phyloP scores from a whole-genome alignment of 2,888 invertebrate genomes.

The Halocaridina rubra region DNA sequence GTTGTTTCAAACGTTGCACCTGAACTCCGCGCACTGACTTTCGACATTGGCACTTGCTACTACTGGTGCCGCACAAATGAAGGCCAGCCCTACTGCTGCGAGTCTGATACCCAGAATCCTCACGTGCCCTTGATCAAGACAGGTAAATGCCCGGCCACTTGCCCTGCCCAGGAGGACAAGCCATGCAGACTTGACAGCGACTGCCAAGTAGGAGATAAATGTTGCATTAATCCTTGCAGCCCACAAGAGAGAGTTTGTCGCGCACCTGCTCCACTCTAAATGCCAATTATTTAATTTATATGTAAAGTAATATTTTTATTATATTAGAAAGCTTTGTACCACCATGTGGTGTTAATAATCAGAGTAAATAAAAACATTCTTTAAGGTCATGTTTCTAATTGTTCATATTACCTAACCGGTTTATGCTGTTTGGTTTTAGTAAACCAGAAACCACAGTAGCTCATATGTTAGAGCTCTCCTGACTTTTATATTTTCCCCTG shows the following conservation, averaged over 20 bases:
- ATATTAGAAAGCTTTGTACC: too few species aligned
- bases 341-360: too few species aligned
- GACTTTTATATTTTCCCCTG: too few species aligned
- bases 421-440: too few species aligned
- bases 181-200: neutral
- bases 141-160: neutral
- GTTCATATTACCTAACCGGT: too few species aligned
- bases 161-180: neutral
- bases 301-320: too few species aligned
- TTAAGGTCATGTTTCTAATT: too few species aligned
- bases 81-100: neutral
- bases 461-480: too few species aligned
- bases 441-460: too few species aligned
- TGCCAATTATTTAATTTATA: too few species aligned
- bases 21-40: neutral
- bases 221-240: neutral
- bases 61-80: neutral
- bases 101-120: neutral
- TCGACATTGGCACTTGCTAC: neutral
- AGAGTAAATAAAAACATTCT: too few species aligned
- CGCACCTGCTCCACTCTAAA: neutral
- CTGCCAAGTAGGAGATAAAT: neutral
- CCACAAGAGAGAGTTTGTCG: neutral
- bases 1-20: neutral
- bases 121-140: neutral